A percentile compares a stretch with the other conserved stretches of the same genome.
Evolutionary conservation across 2,888 invertebrate genomes (phyloP).

Genomic region (Orthonychiurus folsomi): DNA sequence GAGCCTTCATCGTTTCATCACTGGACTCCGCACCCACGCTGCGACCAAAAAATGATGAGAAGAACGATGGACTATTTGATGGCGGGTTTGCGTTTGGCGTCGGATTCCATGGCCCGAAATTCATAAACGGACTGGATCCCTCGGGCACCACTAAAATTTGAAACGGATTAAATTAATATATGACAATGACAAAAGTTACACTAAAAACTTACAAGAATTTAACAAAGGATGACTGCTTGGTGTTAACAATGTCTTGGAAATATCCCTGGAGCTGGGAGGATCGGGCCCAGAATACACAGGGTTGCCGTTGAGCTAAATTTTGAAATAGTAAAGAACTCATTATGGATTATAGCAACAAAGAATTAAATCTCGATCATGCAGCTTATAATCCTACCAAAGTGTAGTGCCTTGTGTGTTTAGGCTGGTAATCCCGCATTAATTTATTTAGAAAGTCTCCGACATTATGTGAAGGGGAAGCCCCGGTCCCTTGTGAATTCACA

Average conservation of each 20-base stretch:
- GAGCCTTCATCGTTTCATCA: background rate
- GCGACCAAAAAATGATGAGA: conserved; percentile 1
- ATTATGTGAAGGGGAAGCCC: no score
- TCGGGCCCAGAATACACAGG: background rate
- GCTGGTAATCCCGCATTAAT: conserved; percentile 8
- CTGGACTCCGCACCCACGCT: background rate
- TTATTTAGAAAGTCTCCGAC: conserved; percentile 2
- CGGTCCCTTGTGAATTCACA: no score
- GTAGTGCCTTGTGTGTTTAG: conserved; percentile 11
- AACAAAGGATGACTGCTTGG: background rate
- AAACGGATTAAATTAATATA: background rate
- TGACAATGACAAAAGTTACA: background rate
- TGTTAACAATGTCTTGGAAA: background rate
- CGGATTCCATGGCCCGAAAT: background rate
- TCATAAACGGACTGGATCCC: background rate
- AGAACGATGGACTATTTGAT: background rate
- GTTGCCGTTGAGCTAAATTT: background rate
- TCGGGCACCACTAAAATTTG: background rate
- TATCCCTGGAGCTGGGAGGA: background rate
- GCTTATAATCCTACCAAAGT: conserved; percentile 9
- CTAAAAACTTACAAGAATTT: background rate
- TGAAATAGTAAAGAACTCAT: no score
- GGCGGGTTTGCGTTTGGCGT: background rate
- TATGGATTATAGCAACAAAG: no score
- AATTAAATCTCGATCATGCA: no score